phyloP scores from a whole-genome alignment of 1,140 invertebrate species.

The Zaprionus vittiger region DNA sequence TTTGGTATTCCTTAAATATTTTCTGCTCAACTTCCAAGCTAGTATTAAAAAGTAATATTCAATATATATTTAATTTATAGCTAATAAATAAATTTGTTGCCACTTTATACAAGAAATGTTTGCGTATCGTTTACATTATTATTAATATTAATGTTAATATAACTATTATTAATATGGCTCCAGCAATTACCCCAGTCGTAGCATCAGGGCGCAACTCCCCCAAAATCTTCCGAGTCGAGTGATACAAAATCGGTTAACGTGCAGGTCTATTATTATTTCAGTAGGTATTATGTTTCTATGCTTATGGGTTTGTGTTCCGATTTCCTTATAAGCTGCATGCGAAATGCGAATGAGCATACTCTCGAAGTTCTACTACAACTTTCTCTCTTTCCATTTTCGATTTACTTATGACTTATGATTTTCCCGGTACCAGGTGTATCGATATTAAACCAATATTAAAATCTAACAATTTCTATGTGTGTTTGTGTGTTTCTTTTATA shows the following conservation, averaged over 20 bases:
- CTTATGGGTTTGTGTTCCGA: constrained; percentile 36
- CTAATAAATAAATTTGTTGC: constrained; percentile 74
- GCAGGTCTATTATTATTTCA: constrained; percentile 55
- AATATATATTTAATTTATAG: constrained; percentile 69
- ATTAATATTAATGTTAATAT: constrained; percentile 29
- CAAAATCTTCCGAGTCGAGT: constrained; percentile 17
- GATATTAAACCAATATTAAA: constrained; percentile 47
- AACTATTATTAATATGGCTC: constrained; percentile 44
- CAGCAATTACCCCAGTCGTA: constrained; percentile 25
- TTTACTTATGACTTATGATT: constrained; percentile 40
- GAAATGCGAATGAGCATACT: constrained; percentile 33
- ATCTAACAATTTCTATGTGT: constrained; percentile 29
- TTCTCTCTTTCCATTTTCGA: constrained; percentile 8
- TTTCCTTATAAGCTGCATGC: constrained; percentile 51
- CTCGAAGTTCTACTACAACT: constrained; percentile 23
- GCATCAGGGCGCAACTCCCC: constrained; percentile 15
- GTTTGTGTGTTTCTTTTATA: constrained; percentile 21
- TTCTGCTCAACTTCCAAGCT: constrained; percentile 61
- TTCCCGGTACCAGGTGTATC: constrained; percentile 34
- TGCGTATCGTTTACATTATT: constrained; percentile 48
- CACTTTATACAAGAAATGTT: constrained; percentile 76
- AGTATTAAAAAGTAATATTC: constrained; percentile 78
- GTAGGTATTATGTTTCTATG: constrained; percentile 46
- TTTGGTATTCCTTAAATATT: constrained; percentile 53
- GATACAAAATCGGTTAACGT: constrained; percentile 36